These are phyloP conservation scores for Callithrix jacchus DNA, from an alignment of 2,113 vertebrate species.

Conservation along the genomic window DNA sequence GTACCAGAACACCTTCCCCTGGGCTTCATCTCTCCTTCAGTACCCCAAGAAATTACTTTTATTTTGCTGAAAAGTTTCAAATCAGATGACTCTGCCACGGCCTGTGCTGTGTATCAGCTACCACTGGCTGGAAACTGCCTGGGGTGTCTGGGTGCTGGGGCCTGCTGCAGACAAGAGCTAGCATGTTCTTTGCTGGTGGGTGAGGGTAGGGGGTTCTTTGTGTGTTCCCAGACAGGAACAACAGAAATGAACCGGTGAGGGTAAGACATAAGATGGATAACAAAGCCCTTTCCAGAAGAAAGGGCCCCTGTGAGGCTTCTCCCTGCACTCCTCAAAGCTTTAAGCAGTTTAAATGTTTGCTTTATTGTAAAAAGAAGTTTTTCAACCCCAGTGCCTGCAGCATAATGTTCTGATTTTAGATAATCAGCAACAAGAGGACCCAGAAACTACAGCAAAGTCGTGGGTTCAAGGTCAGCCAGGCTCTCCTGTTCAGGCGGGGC, in stretches of 20 bases:
- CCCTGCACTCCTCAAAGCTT: fast-evolving
- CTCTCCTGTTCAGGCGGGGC: no score
- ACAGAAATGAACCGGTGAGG: background rate
- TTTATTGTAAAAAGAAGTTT: background rate
- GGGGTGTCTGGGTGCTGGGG: background rate
- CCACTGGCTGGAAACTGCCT: background rate
- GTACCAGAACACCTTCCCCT: fast-evolving
- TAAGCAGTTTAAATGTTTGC: fast-evolving
- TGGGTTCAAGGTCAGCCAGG: fast-evolving
- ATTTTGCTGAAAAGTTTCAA: background rate
- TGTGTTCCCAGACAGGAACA: background rate
- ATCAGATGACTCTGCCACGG: background rate
- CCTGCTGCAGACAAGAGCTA: fast-evolving
- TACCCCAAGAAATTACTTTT: background rate
- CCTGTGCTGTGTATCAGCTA: fast-evolving
- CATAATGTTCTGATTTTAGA: fast-evolving
- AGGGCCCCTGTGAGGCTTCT: background rate
- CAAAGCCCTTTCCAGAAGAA: background rate
- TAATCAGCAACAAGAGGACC: background rate
- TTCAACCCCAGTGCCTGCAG: background rate
- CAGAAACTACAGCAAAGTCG: fast-evolving
- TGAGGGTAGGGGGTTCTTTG: no score
- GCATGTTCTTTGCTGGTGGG: background rate
- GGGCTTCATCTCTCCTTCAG: background rate
- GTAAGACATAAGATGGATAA: background rate